Conservation (phyloP, 1,140 invertebrate genomes). For the Popillia japonica region DNA sequence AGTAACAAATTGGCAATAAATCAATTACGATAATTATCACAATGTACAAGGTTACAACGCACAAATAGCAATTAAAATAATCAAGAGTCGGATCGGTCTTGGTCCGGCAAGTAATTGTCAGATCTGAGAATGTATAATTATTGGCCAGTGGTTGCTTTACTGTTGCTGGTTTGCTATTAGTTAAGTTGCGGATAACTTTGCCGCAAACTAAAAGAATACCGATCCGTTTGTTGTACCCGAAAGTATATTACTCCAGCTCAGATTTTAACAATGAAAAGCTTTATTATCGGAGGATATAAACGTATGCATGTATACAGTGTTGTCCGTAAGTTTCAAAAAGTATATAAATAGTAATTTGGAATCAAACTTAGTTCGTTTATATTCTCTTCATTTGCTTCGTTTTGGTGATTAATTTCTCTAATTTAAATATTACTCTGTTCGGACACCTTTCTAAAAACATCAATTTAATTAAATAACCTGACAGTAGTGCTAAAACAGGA, state of each 20-base stretch:
- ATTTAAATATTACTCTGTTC: too few relatives aligned
- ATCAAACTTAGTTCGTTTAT: too few relatives aligned
- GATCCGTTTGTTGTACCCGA: neutral
- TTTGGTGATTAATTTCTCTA: too few relatives aligned
- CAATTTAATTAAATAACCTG: too few relatives aligned
- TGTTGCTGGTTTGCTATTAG: neutral
- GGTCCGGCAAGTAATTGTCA: conserved; percentile 50
- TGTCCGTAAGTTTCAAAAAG: neutral
- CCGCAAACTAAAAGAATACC: neutral
- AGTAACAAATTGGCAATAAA: conserved; percentile 57
- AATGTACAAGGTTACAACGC: conserved; percentile 53
- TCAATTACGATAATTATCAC: conserved; percentile 59
- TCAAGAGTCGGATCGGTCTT: conserved; percentile 55
- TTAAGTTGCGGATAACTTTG: neutral
- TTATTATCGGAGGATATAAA: neutral
- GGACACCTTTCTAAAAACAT: too few relatives aligned
- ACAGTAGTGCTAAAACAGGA: too few relatives aligned
- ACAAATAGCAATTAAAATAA: conserved; percentile 60
- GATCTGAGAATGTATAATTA: conserved; percentile 54
- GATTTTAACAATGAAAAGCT: neutral
- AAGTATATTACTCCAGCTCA: neutral
- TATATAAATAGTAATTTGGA: too few relatives aligned
- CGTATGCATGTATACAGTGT: neutral
- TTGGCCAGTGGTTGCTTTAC: conserved; percentile 23
- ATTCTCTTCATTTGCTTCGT: too few relatives aligned